These are phyloP conservation scores for Crotalus tigris DNA, from an alignment of 2,113 vertebrate genomes.

Conservation along the genomic window DNA sequence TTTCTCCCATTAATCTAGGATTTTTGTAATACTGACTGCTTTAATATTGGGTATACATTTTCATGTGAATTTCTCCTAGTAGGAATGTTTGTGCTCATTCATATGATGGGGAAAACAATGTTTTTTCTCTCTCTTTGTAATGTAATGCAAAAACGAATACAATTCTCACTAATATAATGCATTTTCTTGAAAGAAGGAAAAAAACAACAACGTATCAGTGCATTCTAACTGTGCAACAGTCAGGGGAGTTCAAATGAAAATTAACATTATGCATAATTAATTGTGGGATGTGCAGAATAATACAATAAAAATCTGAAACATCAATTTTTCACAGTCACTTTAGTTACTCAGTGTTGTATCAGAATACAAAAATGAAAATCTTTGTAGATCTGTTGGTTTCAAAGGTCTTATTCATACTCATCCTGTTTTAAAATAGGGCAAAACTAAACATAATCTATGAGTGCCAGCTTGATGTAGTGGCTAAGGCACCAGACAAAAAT, in stretches of 20 bases:
- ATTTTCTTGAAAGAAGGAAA: not conserved
- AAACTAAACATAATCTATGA: not conserved
- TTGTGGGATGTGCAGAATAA: not conserved
- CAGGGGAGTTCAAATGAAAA: not conserved
- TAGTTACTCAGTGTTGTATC: too few species aligned
- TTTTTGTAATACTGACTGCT: not conserved
- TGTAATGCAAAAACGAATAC: not conserved
- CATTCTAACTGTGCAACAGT: not conserved
- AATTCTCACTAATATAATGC: not conserved
- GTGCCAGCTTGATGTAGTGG: not conserved
- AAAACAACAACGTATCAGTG: not conserved
- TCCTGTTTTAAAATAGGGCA: not conserved
- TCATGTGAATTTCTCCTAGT: not conserved
- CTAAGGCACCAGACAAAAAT: not conserved
- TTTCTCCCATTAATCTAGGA: not conserved
- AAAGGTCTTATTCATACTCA: not conserved
- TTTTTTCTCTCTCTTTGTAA: not conserved
- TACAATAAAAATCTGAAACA: not conserved
- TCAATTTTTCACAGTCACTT: not conserved
- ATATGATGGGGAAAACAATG: too few species aligned
- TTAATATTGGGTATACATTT: not conserved
- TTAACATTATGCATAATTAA: not conserved
- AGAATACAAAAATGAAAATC: too few species aligned
- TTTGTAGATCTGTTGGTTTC: not conserved
- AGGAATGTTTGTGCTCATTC: not conserved